A percentile compares a stretch with the other conserved stretches of the same genome.
phyloP scores from a whole-genome alignment of 35 echinoderm and acorn worm species.

The Holothuria glaberrima region DNA sequence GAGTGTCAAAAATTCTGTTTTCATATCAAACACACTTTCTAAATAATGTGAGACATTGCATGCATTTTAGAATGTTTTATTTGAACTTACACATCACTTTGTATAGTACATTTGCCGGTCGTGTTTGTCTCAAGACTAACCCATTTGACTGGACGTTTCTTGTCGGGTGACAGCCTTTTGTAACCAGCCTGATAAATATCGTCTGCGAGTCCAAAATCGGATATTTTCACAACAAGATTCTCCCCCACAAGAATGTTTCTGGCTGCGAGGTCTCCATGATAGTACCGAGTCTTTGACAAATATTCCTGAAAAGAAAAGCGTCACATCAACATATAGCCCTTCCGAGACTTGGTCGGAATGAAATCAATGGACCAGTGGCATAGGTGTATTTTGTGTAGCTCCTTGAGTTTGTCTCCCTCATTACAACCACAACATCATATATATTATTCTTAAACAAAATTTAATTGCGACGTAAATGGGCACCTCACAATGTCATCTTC shows the following conservation, averaged over 20 bases:
- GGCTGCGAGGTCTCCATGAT: conserved; percentile 92
- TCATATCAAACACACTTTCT: no score
- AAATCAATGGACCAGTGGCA: no score
- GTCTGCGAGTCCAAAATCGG: conserved; percentile 88
- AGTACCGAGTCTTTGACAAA: conserved; percentile 77
- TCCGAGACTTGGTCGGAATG: no score
- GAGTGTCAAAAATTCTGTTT: no score
- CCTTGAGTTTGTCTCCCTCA: no score
- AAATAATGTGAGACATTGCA: no score
- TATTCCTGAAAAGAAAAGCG: conserved; percentile 68
- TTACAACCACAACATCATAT: no score
- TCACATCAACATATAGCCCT: no score
- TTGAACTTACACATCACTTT: conserved; percentile 91
- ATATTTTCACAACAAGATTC: conserved; percentile 81
- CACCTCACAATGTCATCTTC: no score
- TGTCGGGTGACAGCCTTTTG: conserved; percentile 71
- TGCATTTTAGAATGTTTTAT: background rate
- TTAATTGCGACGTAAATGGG: no score
- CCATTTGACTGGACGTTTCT: conserved; percentile 87
- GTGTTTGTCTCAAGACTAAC: conserved; percentile 90
- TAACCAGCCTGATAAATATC: conserved; percentile 91
- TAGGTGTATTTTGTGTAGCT: no score
- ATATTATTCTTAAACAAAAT: no score
- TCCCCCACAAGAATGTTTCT: conserved; percentile 83
- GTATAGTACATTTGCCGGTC: conserved; percentile 91